A percentile compares a stretch with the other conserved stretches of the same genome.
Evolutionary conservation across 2,797 vertebrate species (phyloP).

Genomic region (Sciaenops ocellatus): DNA sequence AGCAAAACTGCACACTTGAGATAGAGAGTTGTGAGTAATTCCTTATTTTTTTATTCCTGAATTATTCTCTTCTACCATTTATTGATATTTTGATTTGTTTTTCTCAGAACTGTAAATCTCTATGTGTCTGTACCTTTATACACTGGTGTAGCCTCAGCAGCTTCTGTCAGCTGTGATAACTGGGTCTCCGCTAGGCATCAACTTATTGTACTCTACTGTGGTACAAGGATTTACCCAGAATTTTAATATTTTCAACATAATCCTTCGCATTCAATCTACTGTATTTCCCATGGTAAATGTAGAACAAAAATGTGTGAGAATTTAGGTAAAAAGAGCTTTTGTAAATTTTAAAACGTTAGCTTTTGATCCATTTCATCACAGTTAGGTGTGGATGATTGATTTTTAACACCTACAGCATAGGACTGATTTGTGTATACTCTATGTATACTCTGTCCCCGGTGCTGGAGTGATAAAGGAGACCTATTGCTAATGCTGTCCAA

Average conservation of each 20-base stretch:
- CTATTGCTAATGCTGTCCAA: neutral
- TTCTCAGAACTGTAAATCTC: neutral
- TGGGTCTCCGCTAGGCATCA: neutral
- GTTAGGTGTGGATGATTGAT: neutral
- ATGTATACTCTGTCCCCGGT: neutral
- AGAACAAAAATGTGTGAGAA: neutral
- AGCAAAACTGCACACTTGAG: slow-evolving; percentile 86
- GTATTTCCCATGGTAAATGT: slow-evolving; percentile 31
- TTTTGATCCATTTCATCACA: neutral
- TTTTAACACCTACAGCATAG: neutral
- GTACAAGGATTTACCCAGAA: slow-evolving; percentile 39
- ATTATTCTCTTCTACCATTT: neutral
- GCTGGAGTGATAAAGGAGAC: slow-evolving; percentile 20
- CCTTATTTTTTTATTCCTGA: neutral
- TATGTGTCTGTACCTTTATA: neutral
- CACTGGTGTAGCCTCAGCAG: neutral
- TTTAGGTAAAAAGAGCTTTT: neutral
- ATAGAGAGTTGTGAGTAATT: slow-evolving; percentile 85
- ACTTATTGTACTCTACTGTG: slow-evolving; percentile 4
- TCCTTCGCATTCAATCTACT: slow-evolving; percentile 50
- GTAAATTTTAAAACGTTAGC: too few relatives aligned
- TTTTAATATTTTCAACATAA: slow-evolving; percentile 53
- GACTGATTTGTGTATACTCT: neutral
- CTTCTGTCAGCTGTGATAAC: slow-evolving; percentile 11
- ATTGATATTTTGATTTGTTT: neutral